phyloP scores from a whole-genome alignment of 1,140 invertebrate species.

The Musca vetustissima region DNA sequence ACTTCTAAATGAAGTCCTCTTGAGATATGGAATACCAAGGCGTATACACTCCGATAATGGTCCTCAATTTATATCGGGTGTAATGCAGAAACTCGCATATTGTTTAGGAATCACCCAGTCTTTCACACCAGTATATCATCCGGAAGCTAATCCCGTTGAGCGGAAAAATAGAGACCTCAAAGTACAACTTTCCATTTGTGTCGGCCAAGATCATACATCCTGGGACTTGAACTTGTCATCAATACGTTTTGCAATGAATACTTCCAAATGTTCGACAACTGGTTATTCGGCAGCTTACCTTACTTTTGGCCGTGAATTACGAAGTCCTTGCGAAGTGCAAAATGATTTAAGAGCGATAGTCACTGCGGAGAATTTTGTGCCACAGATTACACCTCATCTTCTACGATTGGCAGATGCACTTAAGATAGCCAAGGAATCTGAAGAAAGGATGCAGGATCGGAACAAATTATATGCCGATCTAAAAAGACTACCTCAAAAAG shows the following conservation, averaged over 20 bases:
- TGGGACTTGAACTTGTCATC: conserved; percentile 31
- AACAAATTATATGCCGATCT: background rate
- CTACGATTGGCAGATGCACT: conserved; percentile 19
- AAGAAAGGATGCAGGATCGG: background rate
- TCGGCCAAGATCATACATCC: background rate
- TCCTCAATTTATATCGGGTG: conserved; percentile 23
- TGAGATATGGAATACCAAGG: conserved; percentile 23
- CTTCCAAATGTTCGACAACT: conserved; percentile 10
- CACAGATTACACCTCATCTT: conserved; percentile 44
- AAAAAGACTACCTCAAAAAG: background rate
- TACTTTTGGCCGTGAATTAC: conserved; percentile 43
- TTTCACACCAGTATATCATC: conserved; percentile 49
- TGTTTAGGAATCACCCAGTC: conserved; percentile 43
- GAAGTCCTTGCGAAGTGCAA: background rate
- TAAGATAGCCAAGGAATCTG: background rate
- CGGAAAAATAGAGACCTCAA: conserved; percentile 54
- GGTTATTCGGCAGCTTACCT: conserved; percentile 47
- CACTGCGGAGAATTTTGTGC: conserved; percentile 42
- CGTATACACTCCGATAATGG: conserved; percentile 26
- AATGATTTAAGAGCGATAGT: conserved; percentile 36
- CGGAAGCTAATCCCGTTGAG: conserved; percentile 54
- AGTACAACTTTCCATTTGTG: conserved; percentile 43
- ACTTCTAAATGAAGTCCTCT: conserved; percentile 15
- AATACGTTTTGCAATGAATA: conserved; percentile 24
- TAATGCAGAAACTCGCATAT: conserved; percentile 49